Base-by-base conservation (phyloP, 2,888 invertebrate genomes). In the Ashinkailepas kermadecensis region DNA sequence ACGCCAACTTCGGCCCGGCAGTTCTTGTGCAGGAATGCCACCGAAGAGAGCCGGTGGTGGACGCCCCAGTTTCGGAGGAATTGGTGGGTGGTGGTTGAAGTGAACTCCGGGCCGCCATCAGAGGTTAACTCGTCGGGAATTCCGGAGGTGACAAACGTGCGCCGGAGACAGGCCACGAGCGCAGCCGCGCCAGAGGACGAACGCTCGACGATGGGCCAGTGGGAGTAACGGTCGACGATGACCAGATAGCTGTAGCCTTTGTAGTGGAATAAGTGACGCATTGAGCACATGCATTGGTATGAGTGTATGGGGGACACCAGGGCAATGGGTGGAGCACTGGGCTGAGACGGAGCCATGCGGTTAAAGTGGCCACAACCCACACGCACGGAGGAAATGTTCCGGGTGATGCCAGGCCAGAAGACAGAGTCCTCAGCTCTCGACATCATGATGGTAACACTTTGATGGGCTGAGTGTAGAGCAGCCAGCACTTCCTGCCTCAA, bases 331-430 rank as follows among this genome's bases (percentile, higher is more conserved):
- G 83, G 67, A 64, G 82, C 81, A 80, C 39, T 57, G 10, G 81
- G 83, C 21, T 82, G 83, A n/a, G 81, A 81, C 18, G 82, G 81
- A 25, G 81, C 67, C 82, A 81, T 81, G 13, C 78, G n/a, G 79
- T 79, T 81, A 70, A 81, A 81, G 0, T 13, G 80, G n/a, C 6
- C 21, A 57, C 83, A 83, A 21, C 58, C 21, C 11, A 21, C 59
- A 18, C 81, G 67, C 21, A 64, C 57, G 11, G 21, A 67, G 10
- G 58, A 10, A 79, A 83, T 82, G 70, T 64, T 7, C 15, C 64
- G 64, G 13, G 82, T 82, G 25, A 83, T 79, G 54, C 79, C 79
- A 39, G 83, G 78, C 81, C 81, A 83, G 57, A 82, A 81, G 58
- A 82, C 23, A 8, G 80, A 80, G 21, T 57, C 9, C 18, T 80